Evolutionary conservation across 2,797 vertebrate genomes (phyloP), one percentile per base, ranked within the genome.

Genomic region (Oreochromis grahami): DNA sequence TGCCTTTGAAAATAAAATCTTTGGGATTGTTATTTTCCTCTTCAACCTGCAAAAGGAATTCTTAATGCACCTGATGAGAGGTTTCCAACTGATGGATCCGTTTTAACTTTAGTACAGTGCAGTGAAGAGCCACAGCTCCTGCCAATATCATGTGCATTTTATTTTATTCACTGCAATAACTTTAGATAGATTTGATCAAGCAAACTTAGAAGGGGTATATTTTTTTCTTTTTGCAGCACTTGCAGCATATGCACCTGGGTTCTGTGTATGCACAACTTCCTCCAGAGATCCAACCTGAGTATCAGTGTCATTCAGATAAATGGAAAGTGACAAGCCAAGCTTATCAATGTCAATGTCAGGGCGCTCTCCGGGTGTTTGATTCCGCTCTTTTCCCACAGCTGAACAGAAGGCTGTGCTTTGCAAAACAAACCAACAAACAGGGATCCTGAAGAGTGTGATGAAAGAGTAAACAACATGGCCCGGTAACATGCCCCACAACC

Each of bases 381-480:
- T 92, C 94, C 91, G 91, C 92, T 92, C 94, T 95, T 95, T 94
- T 94, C 92, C 94, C 94, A 93, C 88, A 90, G 94, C 93, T 93
- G 92, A 96, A 95, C 96, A 97, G 95, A 96, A 96, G 95, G 96
- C 86, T 94, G 91, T 92, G 93, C 95, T 97, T 96, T 94, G 95
- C 95, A 96, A 96, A 97, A 96, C 96, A 97, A 96, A 96, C 93
- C 94, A 96, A 96, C 95, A 97, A 96, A 96, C 95, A 93, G 95
- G 93, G 91, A 96, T 94, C 92, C 94, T 93, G 95, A 96, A 94
- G 94, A 94, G 86, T 91, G 89, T 95, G 95, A 96, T 96, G 95
- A 96, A 96, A 96, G 96, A 96, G 94, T 95, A 96, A 96, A 97
- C 96, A 96, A 96, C 95, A 96, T 80, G 95, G 90, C 93, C 89